These are phyloP conservation scores for Pachypeltis micranthus DNA, from an alignment of 1,140 invertebrate genomes.

Conservation along the genomic window DNA sequence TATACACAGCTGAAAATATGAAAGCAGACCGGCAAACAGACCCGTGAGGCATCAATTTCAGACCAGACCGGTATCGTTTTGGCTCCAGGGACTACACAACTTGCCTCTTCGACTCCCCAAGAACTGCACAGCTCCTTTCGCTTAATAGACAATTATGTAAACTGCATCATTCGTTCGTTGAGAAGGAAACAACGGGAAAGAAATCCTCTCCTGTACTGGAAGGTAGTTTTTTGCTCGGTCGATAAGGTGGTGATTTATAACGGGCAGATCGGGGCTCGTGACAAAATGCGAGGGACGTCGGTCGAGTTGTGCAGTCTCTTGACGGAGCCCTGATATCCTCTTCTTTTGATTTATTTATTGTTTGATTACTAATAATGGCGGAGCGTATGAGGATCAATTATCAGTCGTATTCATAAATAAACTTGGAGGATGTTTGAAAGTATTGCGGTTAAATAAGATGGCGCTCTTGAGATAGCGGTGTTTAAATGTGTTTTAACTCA, in stretches of 20 bases:
- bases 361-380: constrained; percentile 10
- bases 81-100: neutral
- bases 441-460: constrained; percentile 12
- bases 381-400: constrained; percentile 12
- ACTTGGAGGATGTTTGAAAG: constrained; percentile 4
- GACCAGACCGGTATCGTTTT: constrained; percentile 3
- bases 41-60: constrained; percentile 14
- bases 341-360: constrained; percentile 5
- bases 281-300: neutral
- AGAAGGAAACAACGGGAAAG: neutral
- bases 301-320: neutral
- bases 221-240: no score
- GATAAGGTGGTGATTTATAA: constrained; percentile 5
- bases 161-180: neutral
- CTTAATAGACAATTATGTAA: constrained; percentile 7
- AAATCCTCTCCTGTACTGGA: no score
- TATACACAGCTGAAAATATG: constrained; percentile 15
- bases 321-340: neutral
- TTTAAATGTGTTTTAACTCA: constrained; percentile 17
- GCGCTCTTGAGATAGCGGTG: constrained; percentile 10
- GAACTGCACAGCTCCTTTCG: neutral
- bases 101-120: neutral
- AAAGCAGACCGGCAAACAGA: constrained; percentile 12
- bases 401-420: constrained; percentile 9
- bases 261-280: neutral